Base-by-base conservation (phyloP, 2,113 vertebrate genomes). In the Channa maculata region DNA sequence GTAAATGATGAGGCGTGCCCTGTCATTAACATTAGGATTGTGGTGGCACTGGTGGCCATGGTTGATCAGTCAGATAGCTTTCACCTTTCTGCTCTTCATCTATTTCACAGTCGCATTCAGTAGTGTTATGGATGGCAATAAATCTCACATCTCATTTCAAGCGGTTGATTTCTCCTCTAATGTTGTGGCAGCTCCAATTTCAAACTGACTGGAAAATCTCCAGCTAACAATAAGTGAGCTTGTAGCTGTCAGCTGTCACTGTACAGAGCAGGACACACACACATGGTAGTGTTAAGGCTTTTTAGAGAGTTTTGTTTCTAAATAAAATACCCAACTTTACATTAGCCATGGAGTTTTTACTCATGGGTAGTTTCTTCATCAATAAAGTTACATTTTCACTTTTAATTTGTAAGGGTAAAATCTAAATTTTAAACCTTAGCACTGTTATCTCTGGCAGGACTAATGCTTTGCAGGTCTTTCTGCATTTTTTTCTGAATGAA, bases 1-100 rank as follows among this genome's bases (percentile, higher is more conserved):
- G 73, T 88, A 86, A 89, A 85, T 88, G 81, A 92, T 80, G 84
- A 83, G 72, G 45, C 71, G 38, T 59, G 41, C 4, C 67, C 36
- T 4, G 13, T 38, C 13, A 79, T 70, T 90, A 90, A 88, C 83
- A 78, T 69, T 91, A 88, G 91, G 81, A 91, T 89, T 61, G 75
- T 48, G 66, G 86, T 85, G 84, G 79, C 91, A 86, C 57, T 73
- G 55, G 79, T 83, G 82, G 79, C 84, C 81, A 80, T 4, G 87
- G 71, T 72, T 86, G 86, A 90, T 88, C 79, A 67, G 84, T 74
- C 82, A 57, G 78, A 89, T 54, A 77, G 82, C 76, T 77, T 39
- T 81, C 77, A 77, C 66, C 80, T 49, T 65, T 63, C 64, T 12
- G 46, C 82, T 60, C 65, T 46, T 65, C 71, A 79, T 77, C 90